These are phyloP conservation scores for Cosmia pyralina DNA, from an alignment of 2,888 invertebrate species.

Conservation along the genomic window DNA sequence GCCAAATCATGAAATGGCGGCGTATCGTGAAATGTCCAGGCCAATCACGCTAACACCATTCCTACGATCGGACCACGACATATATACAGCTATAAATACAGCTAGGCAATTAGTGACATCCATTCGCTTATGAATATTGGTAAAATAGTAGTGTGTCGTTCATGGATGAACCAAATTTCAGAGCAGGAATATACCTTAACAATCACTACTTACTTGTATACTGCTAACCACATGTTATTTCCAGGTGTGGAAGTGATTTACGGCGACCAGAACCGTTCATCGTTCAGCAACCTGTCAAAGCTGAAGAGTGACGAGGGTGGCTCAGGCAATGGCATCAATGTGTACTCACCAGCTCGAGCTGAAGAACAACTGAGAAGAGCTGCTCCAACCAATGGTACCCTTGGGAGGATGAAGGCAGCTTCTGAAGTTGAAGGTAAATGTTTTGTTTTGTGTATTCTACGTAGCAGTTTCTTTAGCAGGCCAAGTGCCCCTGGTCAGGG, in stretches of 20 bases:
- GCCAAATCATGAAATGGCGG: no score
- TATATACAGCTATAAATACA: no score
- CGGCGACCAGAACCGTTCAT: constrained; percentile 84
- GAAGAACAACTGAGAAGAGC: constrained; percentile 80
- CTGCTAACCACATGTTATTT: neutral
- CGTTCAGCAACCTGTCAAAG: constrained; percentile 84
- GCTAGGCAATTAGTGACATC: neutral
- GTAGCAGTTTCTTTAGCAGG: no score
- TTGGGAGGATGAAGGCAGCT: constrained; percentile 84
- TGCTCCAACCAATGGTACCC: constrained; percentile 80
- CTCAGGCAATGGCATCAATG: constrained; percentile 83
- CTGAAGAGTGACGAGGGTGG: constrained; percentile 80
- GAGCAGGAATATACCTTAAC: no score
- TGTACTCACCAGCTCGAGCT: constrained; percentile 86
- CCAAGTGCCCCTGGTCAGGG: no score
- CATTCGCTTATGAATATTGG: neutral
- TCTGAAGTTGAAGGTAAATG: constrained; percentile 81
- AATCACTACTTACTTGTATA: no score
- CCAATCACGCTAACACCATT: no score
- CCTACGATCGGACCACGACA: no score
- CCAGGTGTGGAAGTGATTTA: constrained; percentile 87
- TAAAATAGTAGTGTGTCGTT: no score
- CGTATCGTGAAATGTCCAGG: no score
- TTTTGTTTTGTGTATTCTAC: no score
- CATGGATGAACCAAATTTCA: no score